These are phyloP conservation scores for Octopus sinensis DNA, from an alignment of 1,140 invertebrate genomes.

Conservation along the genomic window DNA sequence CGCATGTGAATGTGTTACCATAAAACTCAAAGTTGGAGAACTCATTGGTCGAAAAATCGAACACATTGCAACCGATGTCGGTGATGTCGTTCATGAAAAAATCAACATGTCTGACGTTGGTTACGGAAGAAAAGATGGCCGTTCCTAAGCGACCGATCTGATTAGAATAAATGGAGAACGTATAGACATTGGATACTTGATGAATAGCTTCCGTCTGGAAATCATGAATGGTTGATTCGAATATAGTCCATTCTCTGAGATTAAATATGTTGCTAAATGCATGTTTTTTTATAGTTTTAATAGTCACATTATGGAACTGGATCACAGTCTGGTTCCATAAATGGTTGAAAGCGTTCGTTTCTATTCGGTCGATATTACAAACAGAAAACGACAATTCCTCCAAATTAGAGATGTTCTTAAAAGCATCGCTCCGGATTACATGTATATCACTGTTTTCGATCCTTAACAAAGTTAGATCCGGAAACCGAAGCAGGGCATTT, in stretches of 20 bases:
- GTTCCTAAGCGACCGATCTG: neutral
- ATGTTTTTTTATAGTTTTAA: neutral
- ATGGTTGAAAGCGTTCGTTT: neutral
- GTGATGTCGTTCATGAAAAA: neutral
- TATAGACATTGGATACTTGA: neutral
- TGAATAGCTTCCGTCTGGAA: neutral
- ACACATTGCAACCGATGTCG: neutral
- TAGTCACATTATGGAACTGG: neutral
- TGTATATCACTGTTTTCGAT: neutral
- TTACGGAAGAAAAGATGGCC: neutral
- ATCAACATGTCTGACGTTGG: neutral
- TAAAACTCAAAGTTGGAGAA: neutral
- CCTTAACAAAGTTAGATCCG: neutral
- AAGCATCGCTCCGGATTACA: neutral
- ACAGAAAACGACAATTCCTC: neutral
- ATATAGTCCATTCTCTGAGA: neutral
- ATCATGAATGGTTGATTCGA: neutral
- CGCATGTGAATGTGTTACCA: neutral
- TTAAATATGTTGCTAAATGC: neutral
- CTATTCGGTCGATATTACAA: neutral
- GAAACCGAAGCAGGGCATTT: neutral
- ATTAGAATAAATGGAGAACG: neutral
- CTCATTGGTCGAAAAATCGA: neutral
- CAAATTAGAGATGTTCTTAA: neutral
- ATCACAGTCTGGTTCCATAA: neutral